These are phyloP conservation scores for Pterocles burchelli DNA, from an alignment of 2,113 vertebrate species.

Conservation along the genomic window DNA sequence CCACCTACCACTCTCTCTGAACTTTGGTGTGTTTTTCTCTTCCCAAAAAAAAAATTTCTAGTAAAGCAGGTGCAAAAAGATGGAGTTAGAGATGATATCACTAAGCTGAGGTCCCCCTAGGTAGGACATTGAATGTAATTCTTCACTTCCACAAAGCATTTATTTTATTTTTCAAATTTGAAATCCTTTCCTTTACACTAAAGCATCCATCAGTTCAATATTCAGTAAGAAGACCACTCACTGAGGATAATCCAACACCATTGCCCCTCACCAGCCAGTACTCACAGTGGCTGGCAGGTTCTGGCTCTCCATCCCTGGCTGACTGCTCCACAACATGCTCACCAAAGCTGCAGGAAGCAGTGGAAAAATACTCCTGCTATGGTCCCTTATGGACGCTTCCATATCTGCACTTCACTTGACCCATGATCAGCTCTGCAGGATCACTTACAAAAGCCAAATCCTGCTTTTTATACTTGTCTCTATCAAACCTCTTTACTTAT, in stretches of 20 bases:
- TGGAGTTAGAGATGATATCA: background rate
- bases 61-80: background rate
- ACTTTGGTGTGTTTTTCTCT: background rate
- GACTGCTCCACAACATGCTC: background rate
- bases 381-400: background rate
- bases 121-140: background rate
- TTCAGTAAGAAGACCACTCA: background rate
- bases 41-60: background rate
- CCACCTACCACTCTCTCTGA: rapidly evolving
- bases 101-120: background rate
- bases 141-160: background rate
- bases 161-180: background rate
- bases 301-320: background rate
- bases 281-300: rapidly evolving
- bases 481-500: background rate
- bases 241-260: background rate
- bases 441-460: background rate
- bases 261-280: background rate
- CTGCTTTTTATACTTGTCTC: background rate
- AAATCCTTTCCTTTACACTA: background rate
- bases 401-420: background rate
- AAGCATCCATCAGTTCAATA: background rate
- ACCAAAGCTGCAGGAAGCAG: background rate
- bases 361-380: background rate
- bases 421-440: background rate